These are phyloP conservation scores for Drosophila fungiperda DNA, from an alignment of 2,888 invertebrate species.

Conservation along the genomic window DNA sequence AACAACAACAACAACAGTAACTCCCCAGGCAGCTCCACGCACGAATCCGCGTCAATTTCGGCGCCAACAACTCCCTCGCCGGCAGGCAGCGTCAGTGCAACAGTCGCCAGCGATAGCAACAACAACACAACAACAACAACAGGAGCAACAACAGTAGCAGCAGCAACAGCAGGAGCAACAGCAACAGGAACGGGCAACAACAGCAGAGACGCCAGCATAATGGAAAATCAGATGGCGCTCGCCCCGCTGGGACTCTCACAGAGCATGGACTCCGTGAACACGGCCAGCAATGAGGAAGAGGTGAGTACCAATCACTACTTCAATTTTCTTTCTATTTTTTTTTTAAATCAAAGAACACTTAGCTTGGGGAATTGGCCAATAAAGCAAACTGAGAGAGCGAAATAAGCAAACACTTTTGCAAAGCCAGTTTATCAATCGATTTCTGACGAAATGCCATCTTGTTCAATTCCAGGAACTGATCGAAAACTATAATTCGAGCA, in stretches of 20 bases:
- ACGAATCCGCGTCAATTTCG: slow-evolving; percentile 74
- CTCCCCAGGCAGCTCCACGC: slow-evolving; percentile 71
- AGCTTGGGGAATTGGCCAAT: slow-evolving; percentile 44
- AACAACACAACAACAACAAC: slow-evolving; percentile 70
- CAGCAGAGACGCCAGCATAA: slow-evolving; percentile 78
- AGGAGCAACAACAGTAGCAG: slow-evolving; percentile 62
- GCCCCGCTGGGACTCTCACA: slow-evolving; percentile 94
- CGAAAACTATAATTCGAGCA: slow-evolving; percentile 2
- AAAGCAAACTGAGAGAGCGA: neutral
- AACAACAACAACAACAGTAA: slow-evolving; percentile 52
- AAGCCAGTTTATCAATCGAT: slow-evolving; percentile 40
- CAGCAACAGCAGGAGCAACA: slow-evolving; percentile 72
- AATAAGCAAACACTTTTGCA: slow-evolving; percentile 7
- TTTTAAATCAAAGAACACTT: slow-evolving; percentile 11
- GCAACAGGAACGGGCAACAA: slow-evolving; percentile 59
- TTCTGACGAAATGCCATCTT: slow-evolving; percentile 14
- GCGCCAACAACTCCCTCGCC: slow-evolving; percentile 79
- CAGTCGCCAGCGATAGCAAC: slow-evolving; percentile 75
- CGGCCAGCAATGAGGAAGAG: slow-evolving; percentile 98
- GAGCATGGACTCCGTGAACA: slow-evolving; percentile 99
- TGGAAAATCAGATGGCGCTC: slow-evolving; percentile 87
- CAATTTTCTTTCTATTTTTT: neutral
- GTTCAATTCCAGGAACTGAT: slow-evolving; percentile 7
- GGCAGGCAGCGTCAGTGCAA: slow-evolving; percentile 69
- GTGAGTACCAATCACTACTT: slow-evolving; percentile 87